Conservation (phyloP, 1,140 invertebrate genomes). For the Chymomyza costata region DNA sequence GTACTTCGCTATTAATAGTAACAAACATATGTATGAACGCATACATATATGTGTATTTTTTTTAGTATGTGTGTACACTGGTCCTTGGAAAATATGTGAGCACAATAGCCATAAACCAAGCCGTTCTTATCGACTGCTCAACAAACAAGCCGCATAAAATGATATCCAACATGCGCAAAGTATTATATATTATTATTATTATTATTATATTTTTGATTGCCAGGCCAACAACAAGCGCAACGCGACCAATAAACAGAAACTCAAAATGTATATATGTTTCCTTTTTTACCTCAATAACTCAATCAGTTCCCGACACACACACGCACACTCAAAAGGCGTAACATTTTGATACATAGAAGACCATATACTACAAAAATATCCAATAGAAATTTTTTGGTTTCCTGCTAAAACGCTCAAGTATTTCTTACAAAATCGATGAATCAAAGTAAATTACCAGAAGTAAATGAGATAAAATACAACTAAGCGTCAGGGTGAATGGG, state of each 20-base stretch:
- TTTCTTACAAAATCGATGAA: constrained; percentile 70
- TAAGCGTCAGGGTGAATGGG: constrained; percentile 15
- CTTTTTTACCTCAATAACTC: constrained; percentile 64
- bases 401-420: constrained; percentile 16
- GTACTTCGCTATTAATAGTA: too few relatives aligned
- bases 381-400: constrained; percentile 50
- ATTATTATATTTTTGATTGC: constrained; percentile 45
- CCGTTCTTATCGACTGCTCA: too few relatives aligned
- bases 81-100: too few relatives aligned
- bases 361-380: constrained; percentile 26
- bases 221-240: constrained; percentile 13
- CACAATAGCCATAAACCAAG: too few relatives aligned
- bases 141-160: too few relatives aligned
- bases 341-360: constrained; percentile 45
- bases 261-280: too few relatives aligned
- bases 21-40: too few relatives aligned
- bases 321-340: constrained; percentile 10
- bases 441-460: constrained; percentile 73
- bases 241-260: constrained; percentile 15
- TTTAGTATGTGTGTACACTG: too few relatives aligned
- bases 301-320: constrained; percentile 53
- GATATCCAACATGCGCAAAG: constrained; percentile 10
- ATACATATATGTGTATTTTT: too few relatives aligned
- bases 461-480: constrained; percentile 72
- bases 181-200: constrained; percentile 61